Conservation (phyloP, 2,797 vertebrate species). For the Melanotaenia maccullochi region DNA sequence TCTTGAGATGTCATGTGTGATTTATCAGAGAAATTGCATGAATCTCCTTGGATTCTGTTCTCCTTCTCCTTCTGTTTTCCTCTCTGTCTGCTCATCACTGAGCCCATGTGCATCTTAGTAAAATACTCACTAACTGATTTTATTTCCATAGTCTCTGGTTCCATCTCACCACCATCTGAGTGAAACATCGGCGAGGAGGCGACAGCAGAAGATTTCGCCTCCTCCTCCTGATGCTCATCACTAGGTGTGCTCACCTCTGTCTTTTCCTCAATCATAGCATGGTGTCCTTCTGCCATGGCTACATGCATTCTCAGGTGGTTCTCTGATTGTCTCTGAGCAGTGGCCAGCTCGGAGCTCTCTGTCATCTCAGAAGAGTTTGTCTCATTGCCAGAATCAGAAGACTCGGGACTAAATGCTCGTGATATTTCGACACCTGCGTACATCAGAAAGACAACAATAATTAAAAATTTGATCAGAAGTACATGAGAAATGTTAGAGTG, state of each 20-base stretch:
- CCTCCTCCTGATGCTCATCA: slow-evolving; percentile 81
- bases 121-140: slow-evolving; percentile 98
- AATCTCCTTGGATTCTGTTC: slow-evolving; percentile 77
- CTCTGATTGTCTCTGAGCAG: slow-evolving; percentile 94
- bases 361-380: slow-evolving; percentile 99
- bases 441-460: slow-evolving; percentile 80
- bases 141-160: slow-evolving; percentile 98
- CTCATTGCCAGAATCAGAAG: slow-evolving; percentile 99
- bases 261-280: slow-evolving; percentile 88
- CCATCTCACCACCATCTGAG: slow-evolving; percentile 96
- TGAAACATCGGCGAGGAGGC: slow-evolving; percentile 93
- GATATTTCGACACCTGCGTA: slow-evolving; percentile 96
- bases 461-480: slow-evolving; percentile 82
- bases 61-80: slow-evolving; percentile 86
- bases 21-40: slow-evolving; percentile 81
- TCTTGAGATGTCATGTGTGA: slow-evolving; percentile 81
- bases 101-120: slow-evolving; percentile 93
- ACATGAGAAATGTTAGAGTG: slow-evolving; percentile 64
- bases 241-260: slow-evolving; percentile 83
- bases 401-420: slow-evolving; percentile 98
- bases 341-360: slow-evolving; percentile 94
- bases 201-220: slow-evolving; percentile 88
- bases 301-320: slow-evolving; percentile 91
- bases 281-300: slow-evolving; percentile 89
- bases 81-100: slow-evolving; percentile 89